A percentile compares a stretch with the other conserved stretches of the same genome.
phyloP scores from a whole-genome alignment of 2,888 invertebrate species.

The Dryobota labecula region DNA sequence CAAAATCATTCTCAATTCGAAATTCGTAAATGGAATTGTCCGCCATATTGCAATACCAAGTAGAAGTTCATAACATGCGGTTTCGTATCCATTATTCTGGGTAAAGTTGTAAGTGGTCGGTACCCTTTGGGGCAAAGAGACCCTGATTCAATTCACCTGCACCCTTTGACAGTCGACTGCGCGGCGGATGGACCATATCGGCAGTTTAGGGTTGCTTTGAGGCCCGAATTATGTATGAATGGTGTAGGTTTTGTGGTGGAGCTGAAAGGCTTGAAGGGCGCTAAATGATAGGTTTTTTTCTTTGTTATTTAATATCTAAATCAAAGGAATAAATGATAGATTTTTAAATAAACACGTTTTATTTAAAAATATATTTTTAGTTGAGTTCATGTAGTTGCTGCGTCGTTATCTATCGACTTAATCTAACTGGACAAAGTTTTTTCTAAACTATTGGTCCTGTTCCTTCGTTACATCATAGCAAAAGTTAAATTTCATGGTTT shows the following conservation, averaged over 20 bases:
- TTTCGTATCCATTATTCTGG: conserved; percentile 84
- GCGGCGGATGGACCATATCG: conserved; percentile 71
- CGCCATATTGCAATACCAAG: conserved; percentile 66
- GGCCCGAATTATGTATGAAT: conserved; percentile 54
- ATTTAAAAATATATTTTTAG: not conserved
- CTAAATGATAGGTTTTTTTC: not conserved
- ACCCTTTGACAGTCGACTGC: conserved; percentile 74
- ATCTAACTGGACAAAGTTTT: no score
- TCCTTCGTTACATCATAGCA: not conserved
- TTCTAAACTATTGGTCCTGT: not conserved
- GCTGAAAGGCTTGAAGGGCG: not conserved
- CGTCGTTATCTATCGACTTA: no score
- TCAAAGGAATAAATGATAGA: not conserved
- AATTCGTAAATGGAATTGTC: conserved; percentile 64
- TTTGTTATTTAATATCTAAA: not conserved
- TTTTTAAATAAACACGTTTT: not conserved
- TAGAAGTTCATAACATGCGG: conserved; percentile 79
- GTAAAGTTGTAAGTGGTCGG: conserved; percentile 83
- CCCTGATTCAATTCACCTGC: conserved; percentile 85
- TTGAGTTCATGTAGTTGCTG: no score
- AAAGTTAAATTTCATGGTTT: not conserved
- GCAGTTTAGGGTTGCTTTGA: conserved; percentile 70
- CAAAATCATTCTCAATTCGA: conserved; percentile 50
- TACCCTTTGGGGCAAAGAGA: conserved; percentile 76
- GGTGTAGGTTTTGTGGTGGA: conserved; percentile 17